Base-by-base conservation (phyloP, 2,113 vertebrate genomes). In the Sceloporus undulatus region DNA sequence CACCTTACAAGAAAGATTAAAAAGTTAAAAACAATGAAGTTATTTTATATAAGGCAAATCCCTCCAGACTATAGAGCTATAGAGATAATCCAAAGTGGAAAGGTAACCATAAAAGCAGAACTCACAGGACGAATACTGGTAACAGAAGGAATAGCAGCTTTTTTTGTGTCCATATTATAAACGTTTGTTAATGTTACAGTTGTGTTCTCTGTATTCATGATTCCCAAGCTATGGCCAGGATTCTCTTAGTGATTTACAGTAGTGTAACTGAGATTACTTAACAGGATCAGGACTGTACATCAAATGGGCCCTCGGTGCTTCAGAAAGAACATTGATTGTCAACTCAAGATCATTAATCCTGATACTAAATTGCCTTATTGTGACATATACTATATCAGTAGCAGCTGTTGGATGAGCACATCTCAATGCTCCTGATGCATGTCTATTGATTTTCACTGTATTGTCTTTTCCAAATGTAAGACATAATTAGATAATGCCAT, bases 341-440 rank as follows among this genome's bases (percentile, higher is more conserved):
- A 40, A 40, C 29, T 40, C 52, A 80, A 71, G 23, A 79, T 79
- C 68, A 52, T 87, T 87, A 56, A 80, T 79, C 77, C 38, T 71
- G 48, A 73, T 80, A 52, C 85, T 56, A 73, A 80, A 87, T 80
- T 73, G 48, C 65, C 42, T 87, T 79, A 70, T 71, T 73, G n/a
- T 80, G 85, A 66, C 38, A 80, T 71, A 87, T 73, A 71, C 65
- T 79, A 56, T 87, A 54, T 73, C 65, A 68, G 65, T 40, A 71
- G 77, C 85, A 87, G 77, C 77, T 87, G 85, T 80, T 65, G n/a
- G 85, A 73, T 56, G 66, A 87, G 77, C 48, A 71, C 66, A 71
- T 86, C 21, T 38, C 48, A 86, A 79, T 27, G 48, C 66, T 87
- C 48, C 48, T 56, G 48, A 87, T 86, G 77, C 77, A 87, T 77